A percentile compares a stretch with the other conserved stretches of the same genome.
These are phyloP conservation scores for Enteromius paludinosus DNA, from an alignment of 2,797 vertebrate genomes.

Conservation along the genomic window DNA sequence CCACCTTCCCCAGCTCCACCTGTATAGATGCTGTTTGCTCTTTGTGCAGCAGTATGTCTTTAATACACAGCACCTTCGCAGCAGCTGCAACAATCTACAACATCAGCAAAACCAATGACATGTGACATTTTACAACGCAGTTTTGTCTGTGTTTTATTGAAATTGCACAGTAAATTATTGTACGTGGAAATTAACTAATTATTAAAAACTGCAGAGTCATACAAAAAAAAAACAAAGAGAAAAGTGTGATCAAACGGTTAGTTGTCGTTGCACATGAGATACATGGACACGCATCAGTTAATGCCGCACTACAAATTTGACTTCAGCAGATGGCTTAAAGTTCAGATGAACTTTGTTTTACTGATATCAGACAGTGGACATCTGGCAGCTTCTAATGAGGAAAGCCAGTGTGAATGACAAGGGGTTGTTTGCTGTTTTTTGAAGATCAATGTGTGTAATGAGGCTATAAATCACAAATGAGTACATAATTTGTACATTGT, in stretches of 20 bases:
- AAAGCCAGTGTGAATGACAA: neutral
- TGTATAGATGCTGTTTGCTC: no score
- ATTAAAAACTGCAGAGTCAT: neutral
- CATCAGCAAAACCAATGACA: no score
- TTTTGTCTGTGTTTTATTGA: neutral
- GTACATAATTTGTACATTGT: neutral
- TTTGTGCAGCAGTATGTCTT: no score
- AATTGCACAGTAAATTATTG: neutral
- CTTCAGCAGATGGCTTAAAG: no score
- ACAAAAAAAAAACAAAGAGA: neutral
- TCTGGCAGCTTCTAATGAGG: neutral
- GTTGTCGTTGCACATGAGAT: no score
- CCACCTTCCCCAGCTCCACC: no score
- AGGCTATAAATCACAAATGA: neutral
- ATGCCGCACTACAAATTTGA: no score
- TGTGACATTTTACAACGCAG: neutral
- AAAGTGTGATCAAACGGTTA: neutral
- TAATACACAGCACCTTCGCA: no score
- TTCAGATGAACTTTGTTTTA: neutral
- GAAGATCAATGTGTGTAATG: neutral
- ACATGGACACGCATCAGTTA: no score
- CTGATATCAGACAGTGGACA: neutral
- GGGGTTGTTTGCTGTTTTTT: neutral
- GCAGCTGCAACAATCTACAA: no score
- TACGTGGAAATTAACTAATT: neutral